Conservation (phyloP, 2,888 invertebrate species). For the Atethmia centrago region DNA sequence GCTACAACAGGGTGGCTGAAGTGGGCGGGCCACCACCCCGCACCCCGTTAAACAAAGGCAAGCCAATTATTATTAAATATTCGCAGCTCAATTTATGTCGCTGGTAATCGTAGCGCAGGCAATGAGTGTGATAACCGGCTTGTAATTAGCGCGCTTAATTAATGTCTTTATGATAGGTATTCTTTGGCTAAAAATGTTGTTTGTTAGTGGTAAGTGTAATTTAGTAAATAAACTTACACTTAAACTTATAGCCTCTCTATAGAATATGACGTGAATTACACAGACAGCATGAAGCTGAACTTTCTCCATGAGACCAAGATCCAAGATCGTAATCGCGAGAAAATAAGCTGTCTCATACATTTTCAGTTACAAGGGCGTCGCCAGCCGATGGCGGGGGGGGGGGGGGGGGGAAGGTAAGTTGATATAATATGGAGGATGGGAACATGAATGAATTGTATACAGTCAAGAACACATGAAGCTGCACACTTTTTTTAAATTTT, state of each 20-base stretch:
- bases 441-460: too few relatives aligned
- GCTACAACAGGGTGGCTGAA: constrained; percentile 69
- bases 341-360: too few relatives aligned
- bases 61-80: constrained; percentile 87
- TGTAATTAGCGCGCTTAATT: constrained; percentile 84
- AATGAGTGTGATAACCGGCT: constrained; percentile 82
- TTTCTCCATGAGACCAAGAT: too few relatives aligned
- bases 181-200: constrained; percentile 48
- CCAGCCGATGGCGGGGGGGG: too few relatives aligned
- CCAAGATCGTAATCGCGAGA: too few relatives aligned
- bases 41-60: constrained; percentile 85
- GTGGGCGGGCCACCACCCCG: constrained; percentile 66
- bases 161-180: constrained; percentile 70
- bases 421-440: too few relatives aligned
- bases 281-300: too few relatives aligned
- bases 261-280: neutral
- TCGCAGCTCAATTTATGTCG: constrained; percentile 77
- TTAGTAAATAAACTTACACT: neutral
- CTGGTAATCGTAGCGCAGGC: constrained; percentile 77
- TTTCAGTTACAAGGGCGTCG: too few relatives aligned
- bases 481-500: too few relatives aligned
- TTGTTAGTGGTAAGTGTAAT: too few relatives aligned
- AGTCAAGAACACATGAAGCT: too few relatives aligned
- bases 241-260: neutral
- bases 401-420: too few relatives aligned